Conservation (phyloP, 2,888 invertebrate genomes). For the Uropetala carovei region DNA sequence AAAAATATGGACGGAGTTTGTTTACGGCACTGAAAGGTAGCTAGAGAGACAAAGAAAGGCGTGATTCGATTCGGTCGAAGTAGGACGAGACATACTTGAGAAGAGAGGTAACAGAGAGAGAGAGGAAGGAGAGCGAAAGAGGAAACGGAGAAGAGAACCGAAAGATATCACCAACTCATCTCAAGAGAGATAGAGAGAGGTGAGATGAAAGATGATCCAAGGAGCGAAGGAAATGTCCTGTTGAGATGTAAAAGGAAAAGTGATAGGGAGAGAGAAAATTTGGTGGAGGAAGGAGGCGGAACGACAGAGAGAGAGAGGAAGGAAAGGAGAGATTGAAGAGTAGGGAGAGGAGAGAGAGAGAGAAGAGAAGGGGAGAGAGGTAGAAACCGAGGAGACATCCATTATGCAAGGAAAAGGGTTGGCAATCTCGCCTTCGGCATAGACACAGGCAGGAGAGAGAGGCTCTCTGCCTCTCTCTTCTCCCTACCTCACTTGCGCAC, state of each 20-base stretch:
- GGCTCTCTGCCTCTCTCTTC: background rate
- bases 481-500: background rate
- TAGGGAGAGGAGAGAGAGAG: background rate
- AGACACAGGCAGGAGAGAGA: conserved; percentile 2
- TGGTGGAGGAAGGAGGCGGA: too few relatives aligned
- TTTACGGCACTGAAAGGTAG: background rate
- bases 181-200: background rate
- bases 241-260: background rate
- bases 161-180: conserved; percentile 37
- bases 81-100: background rate
- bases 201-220: conserved; percentile 33
- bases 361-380: background rate
- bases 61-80: background rate
- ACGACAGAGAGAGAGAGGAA: background rate
- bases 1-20: background rate
- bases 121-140: background rate
- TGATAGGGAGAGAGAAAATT: background rate
- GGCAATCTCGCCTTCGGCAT: conserved; percentile 55
- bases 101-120: background rate
- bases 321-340: background rate
- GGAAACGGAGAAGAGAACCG: background rate
- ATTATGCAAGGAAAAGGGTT: conserved; percentile 58
- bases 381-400: conserved; percentile 49
- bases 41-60: background rate
- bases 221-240: background rate